Percentiles rank a stretch among this genome's conserved stretches.
Conservation (phyloP, 2,888 invertebrate genomes). For the Lasius fuliginosus region DNA sequence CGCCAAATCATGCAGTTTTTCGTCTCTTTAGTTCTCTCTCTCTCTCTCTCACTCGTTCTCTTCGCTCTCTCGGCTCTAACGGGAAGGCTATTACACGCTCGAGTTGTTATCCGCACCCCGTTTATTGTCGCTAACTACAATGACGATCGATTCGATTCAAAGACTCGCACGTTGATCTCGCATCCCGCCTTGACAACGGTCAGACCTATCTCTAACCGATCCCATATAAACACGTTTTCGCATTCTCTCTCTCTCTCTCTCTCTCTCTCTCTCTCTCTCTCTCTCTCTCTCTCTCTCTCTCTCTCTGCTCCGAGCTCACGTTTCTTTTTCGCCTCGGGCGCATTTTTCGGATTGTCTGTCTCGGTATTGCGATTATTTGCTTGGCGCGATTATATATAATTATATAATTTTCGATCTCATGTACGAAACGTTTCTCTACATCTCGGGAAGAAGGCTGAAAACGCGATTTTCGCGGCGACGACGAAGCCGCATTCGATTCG, state of each 20-base stretch:
- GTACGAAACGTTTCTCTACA: not conserved
- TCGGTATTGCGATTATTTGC: not conserved
- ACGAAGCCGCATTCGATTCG: not conserved
- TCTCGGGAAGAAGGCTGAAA: not conserved
- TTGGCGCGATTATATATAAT: not conserved
- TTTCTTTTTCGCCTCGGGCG: not conserved
- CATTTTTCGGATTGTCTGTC: not conserved
- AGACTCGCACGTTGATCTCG: conserved; percentile 16
- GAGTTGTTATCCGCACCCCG: conserved; percentile 49
- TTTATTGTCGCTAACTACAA: conserved; percentile 54
- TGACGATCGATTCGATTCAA: not conserved
- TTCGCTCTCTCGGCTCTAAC: conserved; percentile 40
- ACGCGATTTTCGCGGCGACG: not conserved
- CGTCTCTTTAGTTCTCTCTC: not conserved
- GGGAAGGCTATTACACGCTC: conserved; percentile 67
- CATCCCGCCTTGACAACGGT: conserved; percentile 14
- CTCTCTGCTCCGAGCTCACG: not conserved
- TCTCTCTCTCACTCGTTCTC: not conserved
- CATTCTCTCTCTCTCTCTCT: not conserved
- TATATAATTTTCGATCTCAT: not conserved
- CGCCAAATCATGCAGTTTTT: conserved; percentile 60
- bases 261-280: not conserved
- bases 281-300: not conserved
- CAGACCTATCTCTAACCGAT: not conserved
- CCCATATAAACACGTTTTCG: not conserved